A percentile compares a stretch with the other conserved stretches of the same genome.
Evolutionary conservation across 1,140 invertebrate species (phyloP).

Genomic region (Meloidogyne chitwoodi): DNA sequence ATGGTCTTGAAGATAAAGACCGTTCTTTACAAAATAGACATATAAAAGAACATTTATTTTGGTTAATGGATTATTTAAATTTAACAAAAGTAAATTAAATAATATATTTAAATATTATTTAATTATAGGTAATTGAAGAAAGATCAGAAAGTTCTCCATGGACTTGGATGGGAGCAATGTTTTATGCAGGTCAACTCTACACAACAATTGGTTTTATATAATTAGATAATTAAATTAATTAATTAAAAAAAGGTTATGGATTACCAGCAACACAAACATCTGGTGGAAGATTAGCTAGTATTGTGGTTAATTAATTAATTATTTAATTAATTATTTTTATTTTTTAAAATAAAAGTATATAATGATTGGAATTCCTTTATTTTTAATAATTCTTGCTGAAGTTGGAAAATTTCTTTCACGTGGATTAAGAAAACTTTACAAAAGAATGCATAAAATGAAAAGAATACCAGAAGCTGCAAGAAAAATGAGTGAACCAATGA

Average conservation of each 20-base stretch:
- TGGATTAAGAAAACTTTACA: conserved; percentile 53
- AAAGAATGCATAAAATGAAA: conserved; percentile 44
- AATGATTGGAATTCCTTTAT: conserved; percentile 56
- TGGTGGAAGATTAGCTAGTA: conserved; percentile 47
- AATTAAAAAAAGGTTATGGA: conserved; percentile 48
- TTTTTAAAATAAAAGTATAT: conserved; percentile 41
- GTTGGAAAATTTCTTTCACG: conserved; percentile 48
- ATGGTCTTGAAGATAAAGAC: conserved; percentile 6
- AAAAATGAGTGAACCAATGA: conserved; percentile 32
- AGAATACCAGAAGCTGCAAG: conserved; percentile 43
- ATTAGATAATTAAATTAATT: conserved; percentile 15
- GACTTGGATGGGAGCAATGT: conserved; percentile 56
- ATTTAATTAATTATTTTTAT: background rate
- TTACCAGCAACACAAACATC: conserved; percentile 48
- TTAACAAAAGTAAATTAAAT: conserved; percentile 49
- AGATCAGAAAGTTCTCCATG: conserved; percentile 44
- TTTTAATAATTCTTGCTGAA: conserved; percentile 54
- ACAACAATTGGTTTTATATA: conserved; percentile 58
- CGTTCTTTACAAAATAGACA: conserved; percentile 38
- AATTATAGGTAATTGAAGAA: conserved; percentile 32
- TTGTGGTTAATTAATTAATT: conserved; percentile 21
- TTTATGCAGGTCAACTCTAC: conserved; percentile 59
- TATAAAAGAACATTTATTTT: conserved; percentile 52
- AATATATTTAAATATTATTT: background rate
- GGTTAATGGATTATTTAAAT: conserved; percentile 56